Evolutionary conservation across 2,797 vertebrate species (phyloP).

Genomic region (Pangasius krempfi): DNA sequence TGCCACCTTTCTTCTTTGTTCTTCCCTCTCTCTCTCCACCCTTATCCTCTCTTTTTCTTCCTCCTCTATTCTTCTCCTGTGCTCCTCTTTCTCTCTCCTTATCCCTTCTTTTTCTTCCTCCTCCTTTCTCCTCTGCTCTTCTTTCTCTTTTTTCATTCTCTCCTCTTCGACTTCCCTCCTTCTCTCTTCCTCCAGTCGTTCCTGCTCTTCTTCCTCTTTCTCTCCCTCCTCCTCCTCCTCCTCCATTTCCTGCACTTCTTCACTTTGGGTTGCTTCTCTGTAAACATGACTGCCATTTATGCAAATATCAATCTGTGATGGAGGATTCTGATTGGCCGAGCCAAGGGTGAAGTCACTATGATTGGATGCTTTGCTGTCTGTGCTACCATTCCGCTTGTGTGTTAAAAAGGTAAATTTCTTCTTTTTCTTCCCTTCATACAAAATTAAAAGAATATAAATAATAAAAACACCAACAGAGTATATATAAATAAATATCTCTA

Average conservation of each 20-base stretch:
- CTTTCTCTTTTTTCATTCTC: not conserved
- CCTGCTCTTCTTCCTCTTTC: not conserved
- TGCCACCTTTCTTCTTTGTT: conserved; percentile 4
- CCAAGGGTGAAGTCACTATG: conserved; percentile 72
- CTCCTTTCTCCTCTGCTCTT: conserved; percentile 15
- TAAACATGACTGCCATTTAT: conserved; percentile 92
- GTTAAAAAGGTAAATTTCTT: conserved; percentile 80
- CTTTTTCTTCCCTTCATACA: conserved; percentile 75
- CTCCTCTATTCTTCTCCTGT: conserved; percentile 14
- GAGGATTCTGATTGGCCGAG: conserved; percentile 68
- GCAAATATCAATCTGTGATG: conserved; percentile 81
- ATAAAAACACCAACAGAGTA: not conserved
- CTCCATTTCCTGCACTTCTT: conserved; percentile 47
- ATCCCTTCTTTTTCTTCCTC: conserved; percentile 20
- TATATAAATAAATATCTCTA: not conserved
- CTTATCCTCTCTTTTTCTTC: conserved; percentile 4
- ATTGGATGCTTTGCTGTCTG: conserved; percentile 76
- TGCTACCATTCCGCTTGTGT: conserved; percentile 82
- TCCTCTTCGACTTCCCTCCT: not conserved
- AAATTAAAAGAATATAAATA: not conserved
- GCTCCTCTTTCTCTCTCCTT: conserved; percentile 4
- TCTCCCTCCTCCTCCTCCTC: conserved; percentile 24
- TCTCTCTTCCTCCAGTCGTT: conserved; percentile 41
- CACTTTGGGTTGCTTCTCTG: conserved; percentile 74
- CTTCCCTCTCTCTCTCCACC: conserved; percentile 15